Percentiles rank a stretch among this genome's conserved stretches.
These are phyloP conservation scores for Dicerorhinus sumatrensis DNA, from an alignment of 2,113 vertebrate species.

Conservation along the genomic window DNA sequence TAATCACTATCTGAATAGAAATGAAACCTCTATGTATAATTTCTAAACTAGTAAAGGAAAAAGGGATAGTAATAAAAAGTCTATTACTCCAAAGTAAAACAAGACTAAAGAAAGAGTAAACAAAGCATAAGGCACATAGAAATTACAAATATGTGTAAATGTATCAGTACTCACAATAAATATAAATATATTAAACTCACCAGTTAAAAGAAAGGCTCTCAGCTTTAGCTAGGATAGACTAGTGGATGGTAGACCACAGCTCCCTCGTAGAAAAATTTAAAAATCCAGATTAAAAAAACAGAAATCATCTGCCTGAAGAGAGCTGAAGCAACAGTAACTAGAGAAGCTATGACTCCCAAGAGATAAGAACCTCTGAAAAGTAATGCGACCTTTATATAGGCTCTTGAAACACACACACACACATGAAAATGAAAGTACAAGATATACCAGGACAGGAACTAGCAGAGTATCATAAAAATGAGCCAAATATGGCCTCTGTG, in stretches of 20 bases:
- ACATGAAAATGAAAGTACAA: background rate
- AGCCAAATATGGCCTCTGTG: background rate
- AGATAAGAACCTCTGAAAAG: background rate
- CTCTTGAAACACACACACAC: background rate
- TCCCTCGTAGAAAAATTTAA: background rate
- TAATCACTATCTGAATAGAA: background rate
- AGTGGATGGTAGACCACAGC: background rate
- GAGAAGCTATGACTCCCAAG: background rate
- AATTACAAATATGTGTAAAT: background rate
- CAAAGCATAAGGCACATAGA: background rate
- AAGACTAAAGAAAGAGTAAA: background rate
- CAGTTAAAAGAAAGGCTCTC: background rate
- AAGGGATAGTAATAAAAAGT: background rate
- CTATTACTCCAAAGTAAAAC: background rate
- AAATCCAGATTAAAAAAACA: background rate
- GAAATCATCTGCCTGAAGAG: background rate
- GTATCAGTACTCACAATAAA: background rate
- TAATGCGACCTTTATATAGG: background rate
- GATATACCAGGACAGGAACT: background rate
- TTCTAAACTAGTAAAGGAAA: background rate
- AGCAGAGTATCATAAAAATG: background rate
- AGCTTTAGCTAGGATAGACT: background rate
- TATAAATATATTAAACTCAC: background rate
- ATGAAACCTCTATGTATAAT: background rate
- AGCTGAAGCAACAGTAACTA: background rate